Conservation (phyloP, 2,797 vertebrate species). For the Halcyon leucocephala region DNA sequence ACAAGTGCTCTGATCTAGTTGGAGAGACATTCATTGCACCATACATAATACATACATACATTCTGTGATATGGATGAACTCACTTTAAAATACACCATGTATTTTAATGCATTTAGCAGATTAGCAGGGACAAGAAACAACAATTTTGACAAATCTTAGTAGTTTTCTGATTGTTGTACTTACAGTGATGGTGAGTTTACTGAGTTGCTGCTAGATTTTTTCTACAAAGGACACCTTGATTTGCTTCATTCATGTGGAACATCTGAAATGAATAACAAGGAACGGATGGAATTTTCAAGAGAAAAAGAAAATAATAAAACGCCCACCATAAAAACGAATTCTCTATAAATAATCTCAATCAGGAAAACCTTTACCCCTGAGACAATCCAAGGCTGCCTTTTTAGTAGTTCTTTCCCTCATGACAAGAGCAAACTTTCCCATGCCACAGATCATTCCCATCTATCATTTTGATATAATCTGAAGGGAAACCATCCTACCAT, state of each 20-base stretch:
- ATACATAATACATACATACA: not conserved
- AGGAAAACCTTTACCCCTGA: slow-evolving; percentile 45
- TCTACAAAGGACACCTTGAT: slow-evolving; percentile 1
- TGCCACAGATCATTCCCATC: not conserved
- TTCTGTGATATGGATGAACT: not conserved
- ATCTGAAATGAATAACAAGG: slow-evolving; percentile 48
- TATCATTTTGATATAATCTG: not conserved
- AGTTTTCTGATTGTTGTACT: slow-evolving; percentile 37
- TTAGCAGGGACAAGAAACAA: not conserved
- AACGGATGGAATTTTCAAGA: slow-evolving; percentile 13
- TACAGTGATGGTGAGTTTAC: slow-evolving; percentile 1
- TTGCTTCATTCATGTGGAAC: slow-evolving; percentile 6
- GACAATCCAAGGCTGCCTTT: slow-evolving; percentile 27
- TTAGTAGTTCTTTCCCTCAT: slow-evolving; percentile 47
- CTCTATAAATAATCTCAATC: slow-evolving; percentile 44
- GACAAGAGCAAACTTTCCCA: slow-evolving; percentile 57
- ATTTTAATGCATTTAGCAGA: not conserved
- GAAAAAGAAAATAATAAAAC: slow-evolving; percentile 45
- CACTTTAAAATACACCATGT: accelerated
- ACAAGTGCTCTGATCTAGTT: not conserved
- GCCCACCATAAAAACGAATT: slow-evolving; percentile 38
- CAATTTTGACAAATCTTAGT: not conserved
- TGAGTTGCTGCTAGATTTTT: slow-evolving; percentile 25
- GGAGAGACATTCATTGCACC: not conserved
- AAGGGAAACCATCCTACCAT: not conserved